These are phyloP conservation scores for Antheraea pernyi DNA, from an alignment of 1,140 invertebrate genomes.

Conservation along the genomic window DNA sequence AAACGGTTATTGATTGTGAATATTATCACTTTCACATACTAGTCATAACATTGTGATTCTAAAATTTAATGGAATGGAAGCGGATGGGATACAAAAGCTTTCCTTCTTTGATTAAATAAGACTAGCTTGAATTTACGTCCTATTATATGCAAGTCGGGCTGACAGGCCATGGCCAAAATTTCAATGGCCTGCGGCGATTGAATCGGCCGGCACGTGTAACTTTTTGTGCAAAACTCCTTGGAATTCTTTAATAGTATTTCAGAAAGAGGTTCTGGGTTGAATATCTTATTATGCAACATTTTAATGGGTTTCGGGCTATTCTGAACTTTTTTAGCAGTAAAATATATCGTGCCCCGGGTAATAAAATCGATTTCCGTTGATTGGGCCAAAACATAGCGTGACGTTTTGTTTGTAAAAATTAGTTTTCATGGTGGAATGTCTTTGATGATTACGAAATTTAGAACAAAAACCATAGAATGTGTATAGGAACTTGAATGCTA, in stretches of 20 bases:
- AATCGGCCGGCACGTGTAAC: constrained; percentile 72
- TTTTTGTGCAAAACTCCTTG: constrained; percentile 74
- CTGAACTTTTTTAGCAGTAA: constrained; percentile 34
- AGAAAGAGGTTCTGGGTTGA: constrained; percentile 60
- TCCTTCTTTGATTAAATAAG: constrained; percentile 42
- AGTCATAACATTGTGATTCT: background rate
- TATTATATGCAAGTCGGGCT: constrained; percentile 59
- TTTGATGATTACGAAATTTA: constrained; percentile 8
- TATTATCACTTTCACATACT: too few relatives aligned
- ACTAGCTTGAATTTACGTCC: constrained; percentile 56
- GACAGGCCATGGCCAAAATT: constrained; percentile 65
- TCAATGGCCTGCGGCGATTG: constrained; percentile 72
- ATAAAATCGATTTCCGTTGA: constrained; percentile 32
- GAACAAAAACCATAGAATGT: constrained; percentile 12
- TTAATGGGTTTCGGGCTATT: constrained; percentile 45
- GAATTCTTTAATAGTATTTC: constrained; percentile 61
- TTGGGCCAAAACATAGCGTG: constrained; percentile 39
- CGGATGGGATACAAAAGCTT: constrained; percentile 27
- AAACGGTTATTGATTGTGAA: background rate
- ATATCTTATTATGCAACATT: constrained; percentile 74
- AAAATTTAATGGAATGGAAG: constrained; percentile 16
- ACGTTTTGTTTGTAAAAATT: constrained; percentile 26
- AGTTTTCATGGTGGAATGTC: constrained; percentile 24
- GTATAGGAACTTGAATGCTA: too few relatives aligned
- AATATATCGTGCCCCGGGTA: constrained; percentile 40